These are phyloP conservation scores for Gari tellinella DNA, from an alignment of 2,888 invertebrate species.

Conservation along the genomic window DNA sequence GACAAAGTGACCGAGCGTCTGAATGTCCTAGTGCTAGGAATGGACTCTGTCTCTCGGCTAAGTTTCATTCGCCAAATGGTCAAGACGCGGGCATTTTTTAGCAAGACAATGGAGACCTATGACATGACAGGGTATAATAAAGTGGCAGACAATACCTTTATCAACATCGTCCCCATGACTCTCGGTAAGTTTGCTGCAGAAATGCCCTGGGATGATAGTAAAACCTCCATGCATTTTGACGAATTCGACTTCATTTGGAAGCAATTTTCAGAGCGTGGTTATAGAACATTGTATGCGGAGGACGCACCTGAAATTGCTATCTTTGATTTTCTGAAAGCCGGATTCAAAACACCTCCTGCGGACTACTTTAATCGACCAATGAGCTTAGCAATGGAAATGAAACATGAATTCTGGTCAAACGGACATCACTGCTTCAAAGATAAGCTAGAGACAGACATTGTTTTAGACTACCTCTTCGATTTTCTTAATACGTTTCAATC, in stretches of 20 bases:
- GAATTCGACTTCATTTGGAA: conserved; percentile 92
- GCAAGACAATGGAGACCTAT: conserved; percentile 88
- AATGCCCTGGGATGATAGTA: conserved; percentile 65
- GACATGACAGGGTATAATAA: conserved; percentile 95
- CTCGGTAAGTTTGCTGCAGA: conserved; percentile 77
- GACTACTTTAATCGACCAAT: conserved; percentile 94
- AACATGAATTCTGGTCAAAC: conserved; percentile 73
- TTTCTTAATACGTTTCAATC: conserved; percentile 87
- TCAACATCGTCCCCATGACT: conserved; percentile 92
- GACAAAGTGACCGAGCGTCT: conserved; percentile 80
- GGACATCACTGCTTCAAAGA: conserved; percentile 88
- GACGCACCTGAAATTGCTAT: conserved; percentile 92
- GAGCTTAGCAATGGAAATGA: conserved; percentile 86
- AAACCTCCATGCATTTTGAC: conserved; percentile 63
- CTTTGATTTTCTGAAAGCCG: conserved; percentile 91
- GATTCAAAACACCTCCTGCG: conserved; percentile 92
- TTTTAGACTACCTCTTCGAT: conserved; percentile 86
- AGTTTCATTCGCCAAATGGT: conserved; percentile 94
- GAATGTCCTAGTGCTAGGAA: conserved; percentile 92
- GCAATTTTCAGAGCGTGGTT: conserved; percentile 90
- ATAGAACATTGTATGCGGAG: conserved; percentile 92
- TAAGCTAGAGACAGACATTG: conserved; percentile 88
- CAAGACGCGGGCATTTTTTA: conserved; percentile 87
- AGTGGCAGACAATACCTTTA: conserved; percentile 95
- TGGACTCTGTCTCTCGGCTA: conserved; percentile 93